Conservation (phyloP, 2,888 invertebrate species). For the Gastracanthus pulcherrimus region DNA sequence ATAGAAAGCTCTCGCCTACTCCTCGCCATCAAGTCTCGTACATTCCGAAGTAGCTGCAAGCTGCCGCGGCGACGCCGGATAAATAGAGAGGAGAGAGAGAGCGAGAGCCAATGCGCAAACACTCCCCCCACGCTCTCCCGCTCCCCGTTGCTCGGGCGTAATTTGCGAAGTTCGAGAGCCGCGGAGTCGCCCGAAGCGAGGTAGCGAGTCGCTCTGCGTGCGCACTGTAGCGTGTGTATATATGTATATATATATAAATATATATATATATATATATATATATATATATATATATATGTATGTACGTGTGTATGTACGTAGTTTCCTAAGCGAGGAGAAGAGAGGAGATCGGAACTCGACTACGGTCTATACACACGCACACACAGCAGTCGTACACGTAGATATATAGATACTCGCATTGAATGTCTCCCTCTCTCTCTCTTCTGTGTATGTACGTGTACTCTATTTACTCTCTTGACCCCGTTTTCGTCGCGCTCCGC, state of each 20-base stretch:
- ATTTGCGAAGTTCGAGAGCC: conserved; percentile 46
- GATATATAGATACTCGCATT: conserved; percentile 17
- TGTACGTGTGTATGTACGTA: background rate
- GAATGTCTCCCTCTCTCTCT: background rate
- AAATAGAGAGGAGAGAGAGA: background rate
- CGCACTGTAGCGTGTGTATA: no score
- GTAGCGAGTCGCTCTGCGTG: no score
- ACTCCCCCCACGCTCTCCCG: conserved; percentile 39
- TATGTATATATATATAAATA: no score
- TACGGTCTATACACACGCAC: background rate
- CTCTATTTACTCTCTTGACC: conserved; percentile 52
- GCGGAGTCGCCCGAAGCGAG: background rate
- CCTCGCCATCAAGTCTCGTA: conserved; percentile 19
- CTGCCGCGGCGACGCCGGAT: background rate
- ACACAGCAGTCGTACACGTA: background rate
- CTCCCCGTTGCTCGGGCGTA: conserved; percentile 41
- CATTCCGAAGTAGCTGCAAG: conserved; percentile 1
- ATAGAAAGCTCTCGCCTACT: background rate
- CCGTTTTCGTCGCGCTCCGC: conserved; percentile 25
- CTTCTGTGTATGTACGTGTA: background rate
- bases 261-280: no score
- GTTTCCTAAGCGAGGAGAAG: background rate
- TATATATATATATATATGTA: no score
- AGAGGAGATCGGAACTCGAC: conserved; percentile 18
- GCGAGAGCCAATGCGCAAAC: conserved; percentile 51